Evolutionary conservation across 23 tunicate genomes (phyloP).

Genomic region (Ciona savignyi): DNA sequence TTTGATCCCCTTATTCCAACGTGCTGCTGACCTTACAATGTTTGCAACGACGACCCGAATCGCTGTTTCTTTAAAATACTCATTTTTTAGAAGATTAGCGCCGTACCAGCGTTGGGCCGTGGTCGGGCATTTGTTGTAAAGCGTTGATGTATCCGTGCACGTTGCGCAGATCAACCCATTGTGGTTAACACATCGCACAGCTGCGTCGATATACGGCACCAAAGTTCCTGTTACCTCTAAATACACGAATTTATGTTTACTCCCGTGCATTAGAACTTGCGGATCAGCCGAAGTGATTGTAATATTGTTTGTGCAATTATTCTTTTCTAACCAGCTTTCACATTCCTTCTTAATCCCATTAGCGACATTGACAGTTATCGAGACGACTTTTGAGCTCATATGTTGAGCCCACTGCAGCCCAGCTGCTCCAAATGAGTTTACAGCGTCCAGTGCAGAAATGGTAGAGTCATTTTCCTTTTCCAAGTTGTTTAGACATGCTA

Average conservation of each 20-base stretch:
- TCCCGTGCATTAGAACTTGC: conserved; percentile 45
- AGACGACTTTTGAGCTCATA: conserved; percentile 11
- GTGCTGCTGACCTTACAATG: conserved; percentile 48
- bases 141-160: conserved; percentile 39
- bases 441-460: conserved; percentile 46
- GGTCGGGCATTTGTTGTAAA: conserved; percentile 61
- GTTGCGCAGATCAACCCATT: conserved; percentile 54
- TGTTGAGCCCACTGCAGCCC: conserved; percentile 40
- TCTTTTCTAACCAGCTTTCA: background rate
- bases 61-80: conserved; percentile 53
- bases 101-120: conserved; percentile 51
- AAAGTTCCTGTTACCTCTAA: conserved; percentile 42
- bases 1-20: conserved; percentile 56
- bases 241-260: conserved; percentile 49
- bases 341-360: background rate
- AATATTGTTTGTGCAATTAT: conserved; percentile 6
- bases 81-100: conserved; percentile 44
- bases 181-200: conserved; percentile 42
- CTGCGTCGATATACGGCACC: conserved; percentile 64
- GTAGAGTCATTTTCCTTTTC: conserved; percentile 8
- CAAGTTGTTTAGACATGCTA: conserved; percentile 11
- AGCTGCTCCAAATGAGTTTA: conserved; percentile 48
- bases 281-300: conserved; percentile 35
- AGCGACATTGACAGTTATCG: conserved; percentile 29
- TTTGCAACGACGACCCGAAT: conserved; percentile 54